Percentiles rank a stretch among this genome's conserved stretches.
phyloP scores from a whole-genome alignment of 64 coral and sea anemone genomes.

The Stichodactyla mertensii region DNA sequence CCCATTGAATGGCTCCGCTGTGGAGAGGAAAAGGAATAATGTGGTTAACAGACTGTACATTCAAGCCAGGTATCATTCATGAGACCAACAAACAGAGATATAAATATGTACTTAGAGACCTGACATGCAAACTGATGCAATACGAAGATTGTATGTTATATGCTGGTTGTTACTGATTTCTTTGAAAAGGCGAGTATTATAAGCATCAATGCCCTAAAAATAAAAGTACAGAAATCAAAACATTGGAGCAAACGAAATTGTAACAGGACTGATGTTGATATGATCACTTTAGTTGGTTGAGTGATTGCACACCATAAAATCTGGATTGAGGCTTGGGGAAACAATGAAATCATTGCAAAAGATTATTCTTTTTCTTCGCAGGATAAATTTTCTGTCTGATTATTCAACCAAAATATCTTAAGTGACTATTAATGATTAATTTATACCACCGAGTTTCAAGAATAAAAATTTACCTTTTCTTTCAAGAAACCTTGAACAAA shows the following conservation, averaged over 20 bases:
- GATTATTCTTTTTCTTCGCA: too few species aligned
- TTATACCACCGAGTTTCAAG: not conserved
- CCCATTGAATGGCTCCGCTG: constrained; percentile 38
- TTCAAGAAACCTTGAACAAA: constrained; percentile 94
- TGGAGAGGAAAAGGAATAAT: not conserved
- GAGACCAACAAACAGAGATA: too few species aligned
- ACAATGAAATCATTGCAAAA: too few species aligned
- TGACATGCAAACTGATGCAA: constrained; percentile 67
- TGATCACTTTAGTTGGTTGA: too few species aligned
- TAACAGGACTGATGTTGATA: too few species aligned
- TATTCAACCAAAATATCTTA: too few species aligned
- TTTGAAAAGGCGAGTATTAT: constrained; percentile 90
- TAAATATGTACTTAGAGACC: constrained; percentile 21
- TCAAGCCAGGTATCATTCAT: not conserved
- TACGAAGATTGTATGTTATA: constrained; percentile 67
- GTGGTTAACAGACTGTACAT: not conserved
- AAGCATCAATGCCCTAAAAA: constrained; percentile 75
- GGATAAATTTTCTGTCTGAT: too few species aligned
- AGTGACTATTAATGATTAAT: too few species aligned
- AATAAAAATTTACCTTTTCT: constrained; percentile 67
- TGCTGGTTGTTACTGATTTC: constrained; percentile 42
- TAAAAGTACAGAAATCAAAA: not conserved
- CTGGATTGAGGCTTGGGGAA: too few species aligned
- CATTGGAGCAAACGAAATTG: not conserved
- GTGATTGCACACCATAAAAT: not conserved